Conservation (phyloP, 1,140 invertebrate genomes). For the Phocides pigmalion region DNA sequence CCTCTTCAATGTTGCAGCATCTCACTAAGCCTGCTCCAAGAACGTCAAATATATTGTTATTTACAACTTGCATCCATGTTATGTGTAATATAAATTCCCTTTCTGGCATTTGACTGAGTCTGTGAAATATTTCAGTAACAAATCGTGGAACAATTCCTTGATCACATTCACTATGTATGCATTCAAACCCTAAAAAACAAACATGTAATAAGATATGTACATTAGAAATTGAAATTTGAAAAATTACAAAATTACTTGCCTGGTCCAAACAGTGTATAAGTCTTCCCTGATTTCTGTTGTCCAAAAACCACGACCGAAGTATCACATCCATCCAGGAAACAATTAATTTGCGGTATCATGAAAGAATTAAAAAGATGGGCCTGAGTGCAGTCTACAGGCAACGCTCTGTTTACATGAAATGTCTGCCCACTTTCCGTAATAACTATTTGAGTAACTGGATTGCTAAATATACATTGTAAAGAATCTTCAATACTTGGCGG, state of each 20-base stretch:
- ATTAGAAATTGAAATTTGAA: not conserved
- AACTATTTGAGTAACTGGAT: slow-evolving; percentile 83
- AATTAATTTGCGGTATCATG: slow-evolving; percentile 84
- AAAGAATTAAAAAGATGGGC: slow-evolving; percentile 74
- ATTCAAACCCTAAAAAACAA: slow-evolving; percentile 84
- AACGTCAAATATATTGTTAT: slow-evolving; percentile 84
- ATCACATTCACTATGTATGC: slow-evolving; percentile 88
- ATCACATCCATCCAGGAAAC: slow-evolving; percentile 88
- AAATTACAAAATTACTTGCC: slow-evolving; percentile 49
- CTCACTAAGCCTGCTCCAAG: slow-evolving; percentile 83
- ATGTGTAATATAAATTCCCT: slow-evolving; percentile 86
- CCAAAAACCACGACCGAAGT: slow-evolving; percentile 91
- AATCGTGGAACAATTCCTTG: slow-evolving; percentile 91
- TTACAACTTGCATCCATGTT: slow-evolving; percentile 87
- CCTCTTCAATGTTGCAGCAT: slow-evolving; percentile 83
- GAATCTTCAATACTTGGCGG: slow-evolving; percentile 77
- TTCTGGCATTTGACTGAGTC: slow-evolving; percentile 85
- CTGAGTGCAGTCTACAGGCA: slow-evolving; percentile 84
- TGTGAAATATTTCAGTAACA: slow-evolving; percentile 88
- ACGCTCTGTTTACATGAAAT: slow-evolving; percentile 85
- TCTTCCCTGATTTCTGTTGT: slow-evolving; percentile 91
- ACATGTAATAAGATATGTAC: not conserved
- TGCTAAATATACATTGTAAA: slow-evolving; percentile 82
- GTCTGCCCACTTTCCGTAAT: slow-evolving; percentile 83
- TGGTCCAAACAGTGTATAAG: slow-evolving; percentile 90